These are phyloP conservation scores for Rhipidura dahli DNA, from an alignment of 2,113 vertebrate species.

Conservation along the genomic window DNA sequence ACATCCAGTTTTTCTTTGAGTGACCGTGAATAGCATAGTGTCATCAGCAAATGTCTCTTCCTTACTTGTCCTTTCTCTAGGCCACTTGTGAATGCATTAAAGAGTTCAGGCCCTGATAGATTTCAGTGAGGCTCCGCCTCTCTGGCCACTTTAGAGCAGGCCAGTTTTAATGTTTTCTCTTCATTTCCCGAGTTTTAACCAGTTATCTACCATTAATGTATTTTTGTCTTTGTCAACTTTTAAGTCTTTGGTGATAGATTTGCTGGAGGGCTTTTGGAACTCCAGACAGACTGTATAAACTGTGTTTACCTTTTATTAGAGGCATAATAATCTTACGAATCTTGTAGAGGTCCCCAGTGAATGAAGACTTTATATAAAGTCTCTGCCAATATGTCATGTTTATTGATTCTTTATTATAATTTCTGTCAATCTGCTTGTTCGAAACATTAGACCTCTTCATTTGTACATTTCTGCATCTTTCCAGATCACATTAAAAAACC, in stretches of 20 bases:
- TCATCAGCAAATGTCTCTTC: background rate
- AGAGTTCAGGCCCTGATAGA: background rate
- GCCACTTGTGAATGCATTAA: slow-evolving; percentile 3
- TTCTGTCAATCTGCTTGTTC: background rate
- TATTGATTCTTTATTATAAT: background rate
- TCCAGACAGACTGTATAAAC: background rate
- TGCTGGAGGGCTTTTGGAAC: background rate
- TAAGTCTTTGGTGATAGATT: background rate
- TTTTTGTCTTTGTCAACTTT: background rate
- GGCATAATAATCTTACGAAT: background rate
- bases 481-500: background rate
- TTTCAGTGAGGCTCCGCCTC: background rate
- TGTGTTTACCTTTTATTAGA: background rate
- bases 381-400: background rate
- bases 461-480: background rate
- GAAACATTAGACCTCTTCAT: background rate
- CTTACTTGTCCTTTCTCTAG: slow-evolving; percentile 8
- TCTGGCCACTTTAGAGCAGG: background rate
- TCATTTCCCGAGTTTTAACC: background rate
- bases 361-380: background rate
- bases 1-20: background rate
- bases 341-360: background rate
- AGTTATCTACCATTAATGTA: background rate
- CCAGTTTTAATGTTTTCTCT: background rate
- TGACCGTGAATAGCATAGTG: background rate